These are phyloP conservation scores for Sapajus apella DNA, from an alignment of 2,113 vertebrate species.

Conservation along the genomic window DNA sequence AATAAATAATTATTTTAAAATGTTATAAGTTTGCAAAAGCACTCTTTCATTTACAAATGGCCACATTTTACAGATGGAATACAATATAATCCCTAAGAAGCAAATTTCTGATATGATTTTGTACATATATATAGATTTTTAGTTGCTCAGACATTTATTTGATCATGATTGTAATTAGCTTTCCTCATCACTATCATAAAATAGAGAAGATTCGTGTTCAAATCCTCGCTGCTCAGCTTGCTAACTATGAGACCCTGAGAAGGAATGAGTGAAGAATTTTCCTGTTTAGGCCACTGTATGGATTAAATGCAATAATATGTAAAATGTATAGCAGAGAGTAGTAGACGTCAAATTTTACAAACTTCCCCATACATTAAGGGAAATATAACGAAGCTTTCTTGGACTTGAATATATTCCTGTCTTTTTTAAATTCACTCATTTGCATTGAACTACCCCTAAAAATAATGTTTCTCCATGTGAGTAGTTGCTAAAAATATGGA, in stretches of 20 bases:
- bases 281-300: neutral
- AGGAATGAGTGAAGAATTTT: fast-evolving
- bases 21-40: neutral
- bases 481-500: neutral
- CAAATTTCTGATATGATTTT: neutral
- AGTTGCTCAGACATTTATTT: neutral
- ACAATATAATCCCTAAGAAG: neutral
- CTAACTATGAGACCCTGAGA: neutral
- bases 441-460: neutral
- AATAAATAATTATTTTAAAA: neutral
- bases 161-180: neutral
- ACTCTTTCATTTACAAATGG: neutral
- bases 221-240: neutral
- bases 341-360: neutral
- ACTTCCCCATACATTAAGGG: neutral
- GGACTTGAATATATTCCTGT: neutral
- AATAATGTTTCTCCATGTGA: neutral
- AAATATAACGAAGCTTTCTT: neutral
- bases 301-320: neutral
- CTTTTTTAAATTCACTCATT: neutral
- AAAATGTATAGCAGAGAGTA: neutral
- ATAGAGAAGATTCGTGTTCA: neutral
- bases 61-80: neutral
- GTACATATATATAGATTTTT: neutral
- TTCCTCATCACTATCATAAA: neutral